Evolutionary conservation across 1,140 invertebrate species (phyloP).

Genomic region (Patella vulgata): DNA sequence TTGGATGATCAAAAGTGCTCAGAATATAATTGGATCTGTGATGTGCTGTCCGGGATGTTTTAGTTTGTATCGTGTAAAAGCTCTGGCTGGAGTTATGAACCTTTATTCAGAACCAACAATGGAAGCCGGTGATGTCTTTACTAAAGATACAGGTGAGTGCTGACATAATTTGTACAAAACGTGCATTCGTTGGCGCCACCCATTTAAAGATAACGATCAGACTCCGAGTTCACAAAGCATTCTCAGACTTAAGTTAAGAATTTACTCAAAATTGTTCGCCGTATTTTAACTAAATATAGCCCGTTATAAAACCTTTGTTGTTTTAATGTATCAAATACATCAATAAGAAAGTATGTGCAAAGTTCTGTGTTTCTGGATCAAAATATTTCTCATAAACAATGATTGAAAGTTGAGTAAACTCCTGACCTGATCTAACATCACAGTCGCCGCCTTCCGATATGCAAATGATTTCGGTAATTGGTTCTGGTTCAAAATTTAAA

Average conservation of each 20-base stretch:
- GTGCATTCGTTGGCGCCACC: background rate
- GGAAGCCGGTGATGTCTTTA: constrained; percentile 72
- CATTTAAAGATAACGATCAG: constrained; percentile 44
- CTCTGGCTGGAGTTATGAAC: constrained; percentile 71
- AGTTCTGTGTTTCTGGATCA: too few species aligned
- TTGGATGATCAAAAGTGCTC: constrained; percentile 52
- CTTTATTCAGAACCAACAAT: constrained; percentile 69
- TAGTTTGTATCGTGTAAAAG: constrained; percentile 71
- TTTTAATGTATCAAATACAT: too few species aligned
- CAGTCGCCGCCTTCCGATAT: background rate
- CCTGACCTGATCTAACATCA: constrained; percentile 45
- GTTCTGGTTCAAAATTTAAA: too few species aligned
- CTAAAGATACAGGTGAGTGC: constrained; percentile 72
- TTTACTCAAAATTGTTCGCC: too few species aligned
- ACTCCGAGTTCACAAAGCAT: too few species aligned
- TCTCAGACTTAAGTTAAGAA: too few species aligned
- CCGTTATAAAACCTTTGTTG: too few species aligned
- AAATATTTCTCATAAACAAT: too few species aligned
- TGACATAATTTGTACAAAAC: background rate
- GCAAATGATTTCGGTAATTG: too few species aligned
- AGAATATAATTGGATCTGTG: constrained; percentile 69
- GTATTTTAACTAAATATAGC: too few species aligned
- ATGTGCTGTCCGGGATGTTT: constrained; percentile 75
- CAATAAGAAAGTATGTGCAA: too few species aligned
- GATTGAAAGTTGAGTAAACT: constrained; percentile 74